Conservation (phyloP, 2,797 vertebrate genomes). For the Garrulus glandarius region DNA sequence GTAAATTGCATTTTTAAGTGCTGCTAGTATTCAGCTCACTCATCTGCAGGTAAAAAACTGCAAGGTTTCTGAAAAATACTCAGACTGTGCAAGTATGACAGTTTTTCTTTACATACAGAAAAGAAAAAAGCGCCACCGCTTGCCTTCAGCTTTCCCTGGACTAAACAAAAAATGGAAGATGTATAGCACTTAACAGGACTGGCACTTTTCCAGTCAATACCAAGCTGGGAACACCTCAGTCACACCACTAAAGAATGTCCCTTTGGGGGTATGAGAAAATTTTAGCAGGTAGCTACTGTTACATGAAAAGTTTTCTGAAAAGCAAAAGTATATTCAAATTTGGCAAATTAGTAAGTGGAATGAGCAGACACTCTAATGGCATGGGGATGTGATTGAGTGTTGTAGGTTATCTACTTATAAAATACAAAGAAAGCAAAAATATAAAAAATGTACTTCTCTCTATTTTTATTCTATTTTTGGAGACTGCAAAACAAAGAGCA, state of each 20-base stretch:
- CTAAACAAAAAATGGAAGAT: background rate
- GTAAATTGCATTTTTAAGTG: background rate
- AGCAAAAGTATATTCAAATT: background rate
- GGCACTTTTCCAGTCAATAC: background rate
- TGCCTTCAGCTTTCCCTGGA: background rate
- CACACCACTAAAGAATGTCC: background rate
- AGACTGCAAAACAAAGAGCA: background rate
- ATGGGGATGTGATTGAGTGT: background rate
- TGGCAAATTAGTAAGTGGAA: background rate
- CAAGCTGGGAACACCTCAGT: background rate
- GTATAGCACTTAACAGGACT: background rate
- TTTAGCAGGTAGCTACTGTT: background rate
- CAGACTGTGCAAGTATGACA: background rate
- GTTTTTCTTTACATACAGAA: background rate
- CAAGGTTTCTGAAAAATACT: background rate
- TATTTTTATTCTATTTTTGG: background rate
- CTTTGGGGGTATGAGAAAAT: background rate
- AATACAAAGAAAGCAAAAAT: background rate
- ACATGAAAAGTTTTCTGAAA: background rate
- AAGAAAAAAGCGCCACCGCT: background rate
- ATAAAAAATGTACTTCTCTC: background rate
- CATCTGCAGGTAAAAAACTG: background rate
- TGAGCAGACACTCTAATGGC: background rate
- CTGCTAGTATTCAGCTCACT: background rate
- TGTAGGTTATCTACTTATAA: background rate